Percentiles rank a stretch among this genome's conserved stretches.
Conservation (phyloP, 2,888 invertebrate genomes). For the Agrochola circellaris region DNA sequence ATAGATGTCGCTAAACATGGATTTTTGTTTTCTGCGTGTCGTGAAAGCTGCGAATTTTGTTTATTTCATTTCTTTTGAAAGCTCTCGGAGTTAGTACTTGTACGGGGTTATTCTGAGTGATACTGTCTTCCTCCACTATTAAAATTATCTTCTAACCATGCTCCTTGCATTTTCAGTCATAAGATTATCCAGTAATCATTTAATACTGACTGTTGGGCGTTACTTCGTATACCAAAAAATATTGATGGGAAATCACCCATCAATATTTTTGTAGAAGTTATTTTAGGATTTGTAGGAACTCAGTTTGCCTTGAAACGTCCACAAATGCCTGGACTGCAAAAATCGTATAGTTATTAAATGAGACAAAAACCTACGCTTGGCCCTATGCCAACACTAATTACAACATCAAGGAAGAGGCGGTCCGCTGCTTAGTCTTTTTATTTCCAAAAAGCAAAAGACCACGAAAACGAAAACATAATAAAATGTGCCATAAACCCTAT, state of each 20-base stretch:
- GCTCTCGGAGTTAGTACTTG: not conserved
- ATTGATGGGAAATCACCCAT: too few relatives aligned
- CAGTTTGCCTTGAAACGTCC: not conserved
- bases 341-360: not conserved
- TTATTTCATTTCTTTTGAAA: constrained; percentile 17
- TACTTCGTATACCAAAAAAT: too few relatives aligned
- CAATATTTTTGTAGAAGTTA: not conserved
- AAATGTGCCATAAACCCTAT: constrained; percentile 31
- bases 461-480: not conserved
- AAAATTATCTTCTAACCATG: not conserved
- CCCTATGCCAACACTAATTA: not conserved
- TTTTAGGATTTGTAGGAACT: not conserved
- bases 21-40: constrained; percentile 38
- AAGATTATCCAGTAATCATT: not conserved
- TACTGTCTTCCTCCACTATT: not conserved
- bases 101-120: not conserved
- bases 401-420: not conserved
- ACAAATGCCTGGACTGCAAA: not conserved
- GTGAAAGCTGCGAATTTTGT: constrained; percentile 33
- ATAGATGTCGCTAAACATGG: constrained; percentile 66
- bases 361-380: not conserved
- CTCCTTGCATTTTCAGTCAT: not conserved
- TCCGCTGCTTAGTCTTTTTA: not conserved
- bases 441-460: not conserved
- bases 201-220: not conserved